A percentile compares a stretch with the other conserved stretches of the same genome.
Conservation (phyloP, 2,888 invertebrate species). For the Pediacus dermestoides region DNA sequence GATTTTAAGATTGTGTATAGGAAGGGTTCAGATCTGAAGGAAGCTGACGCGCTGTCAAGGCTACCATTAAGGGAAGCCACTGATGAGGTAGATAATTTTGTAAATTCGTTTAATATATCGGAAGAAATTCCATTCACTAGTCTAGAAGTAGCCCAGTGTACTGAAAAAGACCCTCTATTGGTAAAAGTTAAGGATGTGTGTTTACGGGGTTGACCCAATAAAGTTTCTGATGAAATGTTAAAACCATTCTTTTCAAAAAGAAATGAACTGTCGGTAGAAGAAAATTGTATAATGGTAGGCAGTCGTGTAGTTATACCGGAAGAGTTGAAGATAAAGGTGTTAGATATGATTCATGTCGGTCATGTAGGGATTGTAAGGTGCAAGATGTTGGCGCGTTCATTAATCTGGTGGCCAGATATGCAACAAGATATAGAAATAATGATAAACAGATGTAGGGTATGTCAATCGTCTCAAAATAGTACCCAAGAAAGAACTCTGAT, state of each 20-base stretch:
- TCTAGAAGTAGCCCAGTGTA: slow-evolving; percentile 11
- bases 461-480: slow-evolving; percentile 11
- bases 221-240: slow-evolving; percentile 9
- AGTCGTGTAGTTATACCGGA: slow-evolving; percentile 9
- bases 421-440: slow-evolving; percentile 10
- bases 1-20: slow-evolving; percentile 20
- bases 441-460: slow-evolving; percentile 4
- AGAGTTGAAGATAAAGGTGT: slow-evolving; percentile 7
- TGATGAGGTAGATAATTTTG: slow-evolving; percentile 2
- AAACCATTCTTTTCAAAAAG: slow-evolving; percentile 15
- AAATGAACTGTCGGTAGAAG: slow-evolving; percentile 13
- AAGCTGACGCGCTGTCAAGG: slow-evolving; percentile 12
- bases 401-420: slow-evolving; percentile 12
- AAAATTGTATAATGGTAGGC: slow-evolving; percentile 9
- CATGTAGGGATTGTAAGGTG: slow-evolving; percentile 11
- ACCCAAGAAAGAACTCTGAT: neutral
- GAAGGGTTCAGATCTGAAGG: slow-evolving; percentile 16
- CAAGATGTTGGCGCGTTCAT: slow-evolving; percentile 15
- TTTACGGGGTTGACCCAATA: slow-evolving; percentile 14
- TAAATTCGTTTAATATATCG: slow-evolving; percentile 13
- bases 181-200: slow-evolving; percentile 13
- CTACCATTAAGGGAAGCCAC: neutral
- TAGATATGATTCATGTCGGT: slow-evolving; percentile 11
- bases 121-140: slow-evolving; percentile 13
- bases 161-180: slow-evolving; percentile 11